Conservation (phyloP, 2,797 vertebrate genomes). For the Crenuchus spilurus region DNA sequence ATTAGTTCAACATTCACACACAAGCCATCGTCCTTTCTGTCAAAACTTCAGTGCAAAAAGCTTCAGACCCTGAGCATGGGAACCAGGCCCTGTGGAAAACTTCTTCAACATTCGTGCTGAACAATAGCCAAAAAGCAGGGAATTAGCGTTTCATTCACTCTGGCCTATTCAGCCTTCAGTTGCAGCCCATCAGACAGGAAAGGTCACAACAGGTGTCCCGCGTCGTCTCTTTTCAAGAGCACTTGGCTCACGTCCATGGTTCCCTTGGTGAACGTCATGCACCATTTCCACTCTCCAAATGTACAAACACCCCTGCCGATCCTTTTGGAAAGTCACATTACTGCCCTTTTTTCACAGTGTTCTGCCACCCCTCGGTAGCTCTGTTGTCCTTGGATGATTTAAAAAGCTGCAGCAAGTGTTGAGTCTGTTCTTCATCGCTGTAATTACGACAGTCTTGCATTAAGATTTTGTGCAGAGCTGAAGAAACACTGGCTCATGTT, state of each 20-base stretch:
- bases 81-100: conserved; percentile 27
- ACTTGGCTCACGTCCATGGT: conserved; percentile 67
- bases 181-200: conserved; percentile 54
- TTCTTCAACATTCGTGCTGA: conserved; percentile 15
- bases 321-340: conserved; percentile 62
- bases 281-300: conserved; percentile 78
- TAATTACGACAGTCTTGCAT: background rate
- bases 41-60: conserved; percentile 24
- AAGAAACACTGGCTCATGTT: background rate
- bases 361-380: conserved; percentile 16
- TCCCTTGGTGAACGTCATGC: conserved; percentile 72
- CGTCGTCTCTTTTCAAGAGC: conserved; percentile 59
- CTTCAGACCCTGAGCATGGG: conserved; percentile 14
- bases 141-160: conserved; percentile 55
- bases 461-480: background rate
- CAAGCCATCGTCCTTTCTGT: conserved; percentile 25
- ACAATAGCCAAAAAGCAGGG: conserved; percentile 41
- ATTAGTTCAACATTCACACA: too few species aligned
- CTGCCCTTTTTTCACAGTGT: conserved; percentile 52
- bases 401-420: background rate
- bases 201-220: conserved; percentile 73
- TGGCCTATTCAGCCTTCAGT: conserved; percentile 60
- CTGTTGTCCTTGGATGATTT: conserved; percentile 6
- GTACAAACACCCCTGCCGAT: conserved; percentile 65
- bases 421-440: background rate